Percentiles rank a stretch among this genome's conserved stretches.
phyloP scores from a whole-genome alignment of 2,797 vertebrate genomes.

The Lindbergichthys nudifrons region DNA sequence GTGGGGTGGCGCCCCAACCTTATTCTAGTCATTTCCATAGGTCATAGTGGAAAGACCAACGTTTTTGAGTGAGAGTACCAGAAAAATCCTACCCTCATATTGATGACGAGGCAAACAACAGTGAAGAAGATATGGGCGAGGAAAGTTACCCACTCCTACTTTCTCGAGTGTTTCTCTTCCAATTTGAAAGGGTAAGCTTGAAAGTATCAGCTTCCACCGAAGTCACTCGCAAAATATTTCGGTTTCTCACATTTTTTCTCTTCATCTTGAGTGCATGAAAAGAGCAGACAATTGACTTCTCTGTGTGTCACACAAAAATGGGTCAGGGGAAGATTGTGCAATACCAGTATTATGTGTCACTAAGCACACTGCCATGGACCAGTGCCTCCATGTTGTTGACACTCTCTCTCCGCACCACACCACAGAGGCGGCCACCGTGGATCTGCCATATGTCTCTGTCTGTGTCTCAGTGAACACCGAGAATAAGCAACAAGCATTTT shows the following conservation, averaged over 20 bases:
- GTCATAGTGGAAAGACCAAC: slow-evolving; percentile 35
- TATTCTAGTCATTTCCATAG: slow-evolving; percentile 40
- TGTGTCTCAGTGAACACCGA: slow-evolving; percentile 36
- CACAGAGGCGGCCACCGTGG: slow-evolving; percentile 48
- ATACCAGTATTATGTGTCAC: slow-evolving; percentile 65
- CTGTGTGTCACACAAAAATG: slow-evolving; percentile 60
- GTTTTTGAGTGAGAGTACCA: slow-evolving; percentile 38
- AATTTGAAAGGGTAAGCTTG: slow-evolving; percentile 55
- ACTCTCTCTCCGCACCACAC: slow-evolving; percentile 46
- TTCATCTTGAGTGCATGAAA: slow-evolving; percentile 51
- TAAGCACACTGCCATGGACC: slow-evolving; percentile 63
- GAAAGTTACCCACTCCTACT: slow-evolving; percentile 30
- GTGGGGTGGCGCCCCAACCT: slow-evolving; percentile 16
- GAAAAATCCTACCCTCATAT: slow-evolving; percentile 59
- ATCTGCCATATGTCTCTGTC: slow-evolving; percentile 55
- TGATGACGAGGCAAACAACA: slow-evolving; percentile 60
- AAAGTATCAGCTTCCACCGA: slow-evolving; percentile 44
- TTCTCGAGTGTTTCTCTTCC: slow-evolving; percentile 59
- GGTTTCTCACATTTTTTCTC: slow-evolving; percentile 24
- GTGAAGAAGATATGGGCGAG: slow-evolving; percentile 32
- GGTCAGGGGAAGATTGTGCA: slow-evolving; percentile 65
- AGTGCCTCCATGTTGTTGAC: slow-evolving; percentile 56
- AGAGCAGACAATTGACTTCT: slow-evolving; percentile 59
- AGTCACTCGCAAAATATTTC: slow-evolving; percentile 43
- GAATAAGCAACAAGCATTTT: slow-evolving; percentile 36